phyloP scores from a whole-genome alignment of 2,113 vertebrate species.

The Cacatua alba region DNA sequence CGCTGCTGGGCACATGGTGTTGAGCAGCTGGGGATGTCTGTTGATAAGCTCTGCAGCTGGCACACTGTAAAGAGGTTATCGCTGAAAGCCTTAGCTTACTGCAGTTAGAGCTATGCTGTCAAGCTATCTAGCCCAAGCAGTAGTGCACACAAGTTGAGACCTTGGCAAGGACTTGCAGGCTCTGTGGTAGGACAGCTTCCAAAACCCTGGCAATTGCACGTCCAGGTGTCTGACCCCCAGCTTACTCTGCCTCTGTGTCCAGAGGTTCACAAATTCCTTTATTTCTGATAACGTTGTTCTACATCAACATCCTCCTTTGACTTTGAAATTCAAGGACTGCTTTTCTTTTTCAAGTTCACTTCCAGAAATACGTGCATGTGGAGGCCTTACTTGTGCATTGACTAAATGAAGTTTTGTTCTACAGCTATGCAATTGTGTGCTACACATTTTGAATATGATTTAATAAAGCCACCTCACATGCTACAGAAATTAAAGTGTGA shows the following conservation, averaged over 20 bases:
- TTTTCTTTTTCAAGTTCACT: neutral
- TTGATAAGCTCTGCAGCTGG: neutral
- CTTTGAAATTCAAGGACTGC: neutral
- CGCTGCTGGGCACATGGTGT: neutral
- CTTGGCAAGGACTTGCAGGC: neutral
- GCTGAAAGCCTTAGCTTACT: neutral
- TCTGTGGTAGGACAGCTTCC: neutral
- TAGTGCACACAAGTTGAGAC: rapidly evolving
- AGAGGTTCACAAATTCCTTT: neutral
- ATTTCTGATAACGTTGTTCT: neutral
- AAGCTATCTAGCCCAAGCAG: neutral
- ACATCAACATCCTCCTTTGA: neutral
- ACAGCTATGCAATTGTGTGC: neutral
- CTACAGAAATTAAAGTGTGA: neutral
- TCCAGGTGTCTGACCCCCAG: neutral
- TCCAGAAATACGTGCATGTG: neutral
- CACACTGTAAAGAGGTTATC: neutral
- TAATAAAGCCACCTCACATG: neutral
- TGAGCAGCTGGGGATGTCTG: neutral
- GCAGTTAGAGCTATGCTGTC: neutral
- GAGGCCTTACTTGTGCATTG: neutral
- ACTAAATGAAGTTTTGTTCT: neutral
- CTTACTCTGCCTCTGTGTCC: neutral
- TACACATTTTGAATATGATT: neutral
- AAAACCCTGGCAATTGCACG: neutral